phyloP scores from a whole-genome alignment of 2,113 vertebrate genomes.

The Trichomycterus rosablanca region DNA sequence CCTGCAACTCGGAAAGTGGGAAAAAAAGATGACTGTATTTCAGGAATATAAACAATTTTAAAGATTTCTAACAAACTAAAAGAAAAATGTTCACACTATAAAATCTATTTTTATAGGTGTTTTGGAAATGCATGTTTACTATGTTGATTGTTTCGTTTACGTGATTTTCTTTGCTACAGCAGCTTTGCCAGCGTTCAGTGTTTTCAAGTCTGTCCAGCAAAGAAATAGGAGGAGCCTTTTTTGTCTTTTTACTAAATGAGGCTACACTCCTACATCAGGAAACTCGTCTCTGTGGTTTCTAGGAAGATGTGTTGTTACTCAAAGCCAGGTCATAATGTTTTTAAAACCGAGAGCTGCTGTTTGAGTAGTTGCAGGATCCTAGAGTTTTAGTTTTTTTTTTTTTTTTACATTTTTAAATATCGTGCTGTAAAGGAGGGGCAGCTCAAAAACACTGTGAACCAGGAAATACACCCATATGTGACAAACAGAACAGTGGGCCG shows the following conservation, averaged over 20 bases:
- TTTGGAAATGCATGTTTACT: conserved; percentile 78
- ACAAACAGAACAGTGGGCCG: conserved; percentile 81
- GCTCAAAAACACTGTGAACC: conserved; percentile 70
- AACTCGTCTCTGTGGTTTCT: conserved; percentile 63
- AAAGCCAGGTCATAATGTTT: conserved; percentile 56
- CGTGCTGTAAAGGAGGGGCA: conserved; percentile 34
- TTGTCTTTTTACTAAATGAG: conserved; percentile 48
- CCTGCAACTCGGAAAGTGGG: conserved; percentile 60
- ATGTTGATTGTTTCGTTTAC: conserved; percentile 62
- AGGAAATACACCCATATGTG: conserved; percentile 97
- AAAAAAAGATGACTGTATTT: conserved; percentile 62
- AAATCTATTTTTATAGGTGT: conserved; percentile 82
- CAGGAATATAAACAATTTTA: conserved; percentile 70
- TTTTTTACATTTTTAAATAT: conserved; percentile 48
- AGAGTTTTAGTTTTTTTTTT: conserved; percentile 52
- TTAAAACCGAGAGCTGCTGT: conserved; percentile 44
- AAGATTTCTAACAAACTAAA: conserved; percentile 75
- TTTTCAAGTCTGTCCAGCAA: conserved; percentile 62
- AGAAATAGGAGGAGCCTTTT: conserved; percentile 49
- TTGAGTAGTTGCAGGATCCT: conserved; percentile 41
- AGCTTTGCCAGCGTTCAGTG: conserved; percentile 54
- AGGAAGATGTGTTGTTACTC: conserved; percentile 60
- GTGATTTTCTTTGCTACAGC: conserved; percentile 58
- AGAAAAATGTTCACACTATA: conserved; percentile 76
- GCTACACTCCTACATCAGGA: conserved; percentile 60